phyloP scores from a whole-genome alignment of 2,113 vertebrate species.

The Trochalopteron elliotii region DNA sequence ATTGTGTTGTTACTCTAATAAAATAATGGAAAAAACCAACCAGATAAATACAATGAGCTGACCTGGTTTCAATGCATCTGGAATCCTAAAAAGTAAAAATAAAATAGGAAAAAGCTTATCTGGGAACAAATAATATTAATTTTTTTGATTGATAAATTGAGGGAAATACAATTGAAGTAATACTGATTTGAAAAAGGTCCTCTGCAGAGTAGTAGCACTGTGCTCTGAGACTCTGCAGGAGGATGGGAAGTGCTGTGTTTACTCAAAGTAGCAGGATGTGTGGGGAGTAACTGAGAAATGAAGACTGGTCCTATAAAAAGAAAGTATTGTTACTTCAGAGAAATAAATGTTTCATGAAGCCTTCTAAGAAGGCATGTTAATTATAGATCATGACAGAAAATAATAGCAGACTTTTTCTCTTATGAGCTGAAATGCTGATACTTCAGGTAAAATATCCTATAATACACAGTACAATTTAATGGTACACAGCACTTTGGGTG shows the following conservation, averaged over 20 bases:
- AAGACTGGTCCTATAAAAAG: slow-evolving; percentile 21
- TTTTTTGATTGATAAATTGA: background rate
- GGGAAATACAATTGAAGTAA: background rate
- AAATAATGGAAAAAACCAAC: background rate
- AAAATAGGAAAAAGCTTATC: background rate
- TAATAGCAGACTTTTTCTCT: background rate
- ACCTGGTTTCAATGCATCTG: background rate
- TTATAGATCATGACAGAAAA: background rate
- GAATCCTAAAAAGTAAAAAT: background rate
- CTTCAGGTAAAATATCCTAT: background rate
- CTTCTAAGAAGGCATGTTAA: background rate
- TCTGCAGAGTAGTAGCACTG: background rate
- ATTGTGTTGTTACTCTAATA: background rate
- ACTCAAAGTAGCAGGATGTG: background rate
- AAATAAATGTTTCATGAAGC: background rate
- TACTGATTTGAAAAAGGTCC: background rate
- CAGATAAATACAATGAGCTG: background rate
- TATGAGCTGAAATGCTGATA: background rate
- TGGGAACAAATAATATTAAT: background rate
- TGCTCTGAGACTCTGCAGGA: background rate
- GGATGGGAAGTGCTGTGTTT: background rate
- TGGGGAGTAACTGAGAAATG: background rate
- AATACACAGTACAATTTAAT: background rate
- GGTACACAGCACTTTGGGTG: background rate
- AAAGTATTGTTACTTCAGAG: background rate